A percentile compares a stretch with the other conserved stretches of the same genome.
Evolutionary conservation across 2,113 vertebrate genomes (phyloP).

Genomic region (Poeciliopsis retropinna): DNA sequence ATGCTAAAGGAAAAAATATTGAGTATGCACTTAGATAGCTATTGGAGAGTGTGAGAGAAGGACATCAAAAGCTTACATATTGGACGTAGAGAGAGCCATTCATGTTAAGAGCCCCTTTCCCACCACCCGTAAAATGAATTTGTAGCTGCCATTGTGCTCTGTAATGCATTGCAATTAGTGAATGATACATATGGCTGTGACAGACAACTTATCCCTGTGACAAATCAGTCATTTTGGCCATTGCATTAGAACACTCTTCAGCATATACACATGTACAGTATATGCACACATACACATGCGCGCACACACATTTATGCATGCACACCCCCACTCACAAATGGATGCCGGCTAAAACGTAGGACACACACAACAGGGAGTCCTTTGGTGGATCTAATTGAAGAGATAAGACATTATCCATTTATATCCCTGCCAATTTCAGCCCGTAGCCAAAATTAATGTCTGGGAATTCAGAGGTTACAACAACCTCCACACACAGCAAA

Average conservation of each 20-base stretch:
- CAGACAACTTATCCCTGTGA: conserved; percentile 25
- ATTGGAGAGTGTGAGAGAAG: conserved; percentile 47
- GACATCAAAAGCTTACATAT: conserved; percentile 48
- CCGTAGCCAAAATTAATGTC: conserved; percentile 72
- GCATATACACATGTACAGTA: conserved; percentile 16
- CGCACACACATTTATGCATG: not conserved
- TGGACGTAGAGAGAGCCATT: conserved; percentile 25
- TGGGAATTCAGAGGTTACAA: conserved; percentile 69
- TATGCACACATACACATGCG: not conserved
- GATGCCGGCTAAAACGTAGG: conserved; percentile 28
- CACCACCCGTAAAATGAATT: conserved; percentile 9
- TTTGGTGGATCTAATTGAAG: conserved; percentile 75
- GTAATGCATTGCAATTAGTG: conserved; percentile 31
- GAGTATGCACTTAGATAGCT: conserved; percentile 55
- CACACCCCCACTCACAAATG: not conserved
- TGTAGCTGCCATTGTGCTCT: conserved; percentile 12
- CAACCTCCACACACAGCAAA: conserved; percentile 56
- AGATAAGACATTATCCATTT: conserved; percentile 79
- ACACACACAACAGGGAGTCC: conserved; percentile 55
- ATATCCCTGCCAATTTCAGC: conserved; percentile 76
- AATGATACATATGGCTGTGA: conserved; percentile 22
- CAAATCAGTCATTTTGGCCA: conserved; percentile 14
- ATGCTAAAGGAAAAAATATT: conserved; percentile 56
- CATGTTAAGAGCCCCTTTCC: conserved; percentile 31
- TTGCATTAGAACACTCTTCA: conserved; percentile 12